Evolutionary conservation across 2,888 invertebrate genomes (phyloP).

Genomic region (Macrophya alboannulata): DNA sequence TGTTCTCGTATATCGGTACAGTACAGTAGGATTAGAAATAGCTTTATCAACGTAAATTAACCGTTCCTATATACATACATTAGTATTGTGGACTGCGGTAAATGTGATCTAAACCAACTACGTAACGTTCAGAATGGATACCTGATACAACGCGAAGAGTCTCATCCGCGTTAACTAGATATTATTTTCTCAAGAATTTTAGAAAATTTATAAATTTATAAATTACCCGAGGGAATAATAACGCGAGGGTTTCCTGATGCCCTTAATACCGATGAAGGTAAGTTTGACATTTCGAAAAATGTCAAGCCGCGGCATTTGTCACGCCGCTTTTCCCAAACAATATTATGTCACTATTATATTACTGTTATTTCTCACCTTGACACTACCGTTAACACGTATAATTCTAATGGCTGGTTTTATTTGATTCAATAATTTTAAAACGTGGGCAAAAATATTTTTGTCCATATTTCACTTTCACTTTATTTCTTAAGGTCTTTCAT

Average conservation of each 20-base stretch:
- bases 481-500: neutral
- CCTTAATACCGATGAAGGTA: constrained; percentile 41
- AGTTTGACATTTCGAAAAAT: constrained; percentile 71
- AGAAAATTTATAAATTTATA: neutral
- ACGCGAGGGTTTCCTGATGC: neutral
- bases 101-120: neutral
- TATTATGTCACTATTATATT: constrained; percentile 51
- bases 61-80: constrained; percentile 21
- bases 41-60: constrained; percentile 13
- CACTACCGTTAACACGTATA: neutral
- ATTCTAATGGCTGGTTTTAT: neutral
- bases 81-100: neutral
- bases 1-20: constrained; percentile 4
- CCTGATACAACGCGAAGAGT: neutral
- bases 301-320: constrained; percentile 68
- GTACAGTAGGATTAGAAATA: neutral
- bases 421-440: neutral
- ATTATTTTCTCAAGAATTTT: neutral
- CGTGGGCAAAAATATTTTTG: neutral
- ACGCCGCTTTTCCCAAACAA: constrained; percentile 62
- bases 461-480: neutral
- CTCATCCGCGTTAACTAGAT: neutral
- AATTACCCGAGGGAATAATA: constrained; percentile 21
- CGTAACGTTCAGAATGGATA: neutral
- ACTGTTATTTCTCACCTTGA: neutral